These are phyloP conservation scores for Choristoneura rosaceana DNA, from an alignment of 2,888 invertebrate species.

Conservation along the genomic window DNA sequence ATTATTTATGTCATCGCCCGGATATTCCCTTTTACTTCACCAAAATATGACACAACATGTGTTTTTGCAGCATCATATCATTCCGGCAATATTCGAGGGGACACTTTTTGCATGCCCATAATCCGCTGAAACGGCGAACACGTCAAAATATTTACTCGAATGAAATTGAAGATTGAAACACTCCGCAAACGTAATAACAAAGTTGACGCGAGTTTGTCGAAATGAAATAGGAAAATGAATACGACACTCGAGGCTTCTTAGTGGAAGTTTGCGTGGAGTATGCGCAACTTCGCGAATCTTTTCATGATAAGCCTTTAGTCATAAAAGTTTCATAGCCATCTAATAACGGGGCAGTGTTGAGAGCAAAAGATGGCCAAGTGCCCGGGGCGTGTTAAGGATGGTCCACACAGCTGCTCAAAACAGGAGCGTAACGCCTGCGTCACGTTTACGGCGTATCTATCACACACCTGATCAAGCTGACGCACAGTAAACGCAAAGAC, in stretches of 20 bases:
- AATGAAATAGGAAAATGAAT: slow-evolving; percentile 39
- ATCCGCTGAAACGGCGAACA: slow-evolving; percentile 27
- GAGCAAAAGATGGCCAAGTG: slow-evolving; percentile 27
- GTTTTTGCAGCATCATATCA: slow-evolving; percentile 39
- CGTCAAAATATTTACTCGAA: not conserved
- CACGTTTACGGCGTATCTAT: no score
- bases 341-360: slow-evolving; percentile 30
- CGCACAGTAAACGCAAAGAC: no score
- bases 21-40: slow-evolving; percentile 30
- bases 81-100: not conserved
- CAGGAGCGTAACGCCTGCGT: no score
- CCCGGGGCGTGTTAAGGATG: slow-evolving; percentile 41
- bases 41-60: slow-evolving; percentile 30
- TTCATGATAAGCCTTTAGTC: slow-evolving; percentile 35
- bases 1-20: slow-evolving; percentile 43
- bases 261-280: slow-evolving; percentile 30
- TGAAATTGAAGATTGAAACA: slow-evolving; percentile 35
- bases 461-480: no score
- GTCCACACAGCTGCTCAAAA: not conserved
- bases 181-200: slow-evolving; percentile 34
- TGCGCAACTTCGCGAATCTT: slow-evolving; percentile 32
- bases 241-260: slow-evolving; percentile 27
- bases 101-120: slow-evolving; percentile 25
- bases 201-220: slow-evolving; percentile 26
- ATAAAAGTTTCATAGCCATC: slow-evolving; percentile 35